Base-by-base conservation (phyloP, 2,888 invertebrate genomes). In the Athalia cordata region DNA sequence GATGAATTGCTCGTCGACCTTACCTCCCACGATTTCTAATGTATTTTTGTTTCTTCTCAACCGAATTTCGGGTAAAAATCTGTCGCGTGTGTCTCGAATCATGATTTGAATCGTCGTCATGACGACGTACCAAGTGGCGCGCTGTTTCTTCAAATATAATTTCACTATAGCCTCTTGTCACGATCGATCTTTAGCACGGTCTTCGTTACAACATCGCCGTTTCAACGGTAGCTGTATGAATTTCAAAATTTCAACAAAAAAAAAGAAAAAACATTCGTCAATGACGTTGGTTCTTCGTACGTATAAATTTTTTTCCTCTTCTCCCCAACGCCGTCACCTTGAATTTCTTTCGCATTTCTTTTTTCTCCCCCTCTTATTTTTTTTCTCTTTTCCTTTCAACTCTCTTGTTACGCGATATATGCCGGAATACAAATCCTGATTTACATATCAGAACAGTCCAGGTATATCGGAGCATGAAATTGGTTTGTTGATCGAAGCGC, bases 401-500 rank as follows among this genome's bases (percentile, higher is more conserved):
- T 15, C 45, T 49, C 50, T 50, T 50, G 50, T 8, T 4, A 67
- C 49, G 29, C 43, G 11, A 43, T 7, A 13, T 50, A 67, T 8
- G 67, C 67, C 15, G 9, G 50, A n/a, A 50, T 47, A 55, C 8
- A 55, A 55, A 55, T 55, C 9, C n/a, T 11, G 43, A 6, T 67
- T 67, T 9, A 65, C 7, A 65, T 65, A 2, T 65, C 67, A 3
- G 7, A 50, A 5, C n/a, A 45, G 67, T 67, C 67, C 67, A 67
- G 67, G 15, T 13, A 50, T 9, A 67, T 67, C 50, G 55, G 50
- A 67, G 15, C 67, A 50, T 50, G 67, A 67, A 67, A 67, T 67
- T 50, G 67, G 67, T 67, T 67, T 15, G 55, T 55, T 55, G 11
- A 9, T 9, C 50, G 13, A 50, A 67, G 45, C 55, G n/a, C n/a